Conservation (phyloP, 2,113 vertebrate species). For the Lates calcarifer region DNA sequence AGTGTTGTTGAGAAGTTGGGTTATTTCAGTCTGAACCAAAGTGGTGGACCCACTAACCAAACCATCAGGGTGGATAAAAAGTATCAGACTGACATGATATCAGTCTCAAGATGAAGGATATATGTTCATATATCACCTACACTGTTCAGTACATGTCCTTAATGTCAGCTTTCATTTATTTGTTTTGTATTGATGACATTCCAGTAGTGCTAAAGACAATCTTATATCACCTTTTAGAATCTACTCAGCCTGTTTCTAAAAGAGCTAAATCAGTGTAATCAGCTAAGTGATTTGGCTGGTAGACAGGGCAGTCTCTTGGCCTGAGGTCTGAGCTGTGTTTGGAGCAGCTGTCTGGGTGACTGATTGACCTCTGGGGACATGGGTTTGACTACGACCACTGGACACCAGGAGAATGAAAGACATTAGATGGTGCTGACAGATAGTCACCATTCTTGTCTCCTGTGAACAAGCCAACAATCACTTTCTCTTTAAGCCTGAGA, state of each 20-base stretch:
- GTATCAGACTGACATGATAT: not conserved
- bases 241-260: conserved; percentile 28
- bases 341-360: conserved; percentile 61
- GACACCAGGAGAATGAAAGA: conserved; percentile 61
- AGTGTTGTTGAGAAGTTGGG: not conserved
- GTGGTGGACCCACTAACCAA: not conserved
- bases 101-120: not conserved
- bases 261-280: conserved; percentile 39
- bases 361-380: conserved; percentile 69
- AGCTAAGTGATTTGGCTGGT: conserved; percentile 38
- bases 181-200: conserved; percentile 12
- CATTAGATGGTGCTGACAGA: conserved; percentile 69
- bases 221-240: conserved; percentile 21
- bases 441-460: conserved; percentile 69
- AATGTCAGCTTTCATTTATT: conserved; percentile 4
- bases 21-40: not conserved
- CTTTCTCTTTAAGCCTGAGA: conserved; percentile 54
- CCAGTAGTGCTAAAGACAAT: not conserved
- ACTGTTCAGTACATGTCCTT: not conserved
- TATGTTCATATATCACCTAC: not conserved
- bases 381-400: conserved; percentile 48
- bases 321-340: conserved; percentile 44
- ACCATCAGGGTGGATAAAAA: not conserved
- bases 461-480: conserved; percentile 54
- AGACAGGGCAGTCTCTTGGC: conserved; percentile 37